Conservation (phyloP, 2,797 vertebrate genomes). For the Alcedo quadribrachys region DNA sequence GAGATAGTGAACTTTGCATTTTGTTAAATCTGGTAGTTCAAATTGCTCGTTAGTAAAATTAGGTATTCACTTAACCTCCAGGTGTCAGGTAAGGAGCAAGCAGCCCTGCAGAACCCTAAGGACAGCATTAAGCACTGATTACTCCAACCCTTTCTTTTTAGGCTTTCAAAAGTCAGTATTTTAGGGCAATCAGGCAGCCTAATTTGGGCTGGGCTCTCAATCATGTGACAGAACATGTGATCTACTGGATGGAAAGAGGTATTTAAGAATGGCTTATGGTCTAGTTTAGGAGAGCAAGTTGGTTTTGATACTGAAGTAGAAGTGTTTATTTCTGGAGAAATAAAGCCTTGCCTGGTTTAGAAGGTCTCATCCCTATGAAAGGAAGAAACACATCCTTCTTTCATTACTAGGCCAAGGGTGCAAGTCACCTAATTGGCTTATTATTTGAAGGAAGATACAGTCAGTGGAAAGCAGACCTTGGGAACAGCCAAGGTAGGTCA, state of each 20-base stretch:
- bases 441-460: neutral
- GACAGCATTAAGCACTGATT: neutral
- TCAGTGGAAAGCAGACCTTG: neutral
- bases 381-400: neutral
- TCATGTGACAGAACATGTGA: neutral
- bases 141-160: neutral
- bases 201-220: neutral
- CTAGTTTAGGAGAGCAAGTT: fast-evolving
- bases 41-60: neutral
- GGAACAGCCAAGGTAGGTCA: neutral
- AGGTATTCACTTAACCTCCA: neutral
- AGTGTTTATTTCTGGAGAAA: neutral
- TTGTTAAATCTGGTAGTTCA: neutral
- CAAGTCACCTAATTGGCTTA: neutral
- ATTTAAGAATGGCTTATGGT: neutral
- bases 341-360: neutral
- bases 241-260: neutral
- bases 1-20: neutral
- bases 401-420: neutral
- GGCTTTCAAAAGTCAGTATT: neutral
- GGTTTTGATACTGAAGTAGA: neutral
- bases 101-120: neutral
- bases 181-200: neutral
- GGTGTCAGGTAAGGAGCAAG: neutral
- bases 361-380: neutral